These are phyloP conservation scores for Cricetomys ansorgei DNA, from an alignment of 2,113 vertebrate genomes.

Conservation along the genomic window DNA sequence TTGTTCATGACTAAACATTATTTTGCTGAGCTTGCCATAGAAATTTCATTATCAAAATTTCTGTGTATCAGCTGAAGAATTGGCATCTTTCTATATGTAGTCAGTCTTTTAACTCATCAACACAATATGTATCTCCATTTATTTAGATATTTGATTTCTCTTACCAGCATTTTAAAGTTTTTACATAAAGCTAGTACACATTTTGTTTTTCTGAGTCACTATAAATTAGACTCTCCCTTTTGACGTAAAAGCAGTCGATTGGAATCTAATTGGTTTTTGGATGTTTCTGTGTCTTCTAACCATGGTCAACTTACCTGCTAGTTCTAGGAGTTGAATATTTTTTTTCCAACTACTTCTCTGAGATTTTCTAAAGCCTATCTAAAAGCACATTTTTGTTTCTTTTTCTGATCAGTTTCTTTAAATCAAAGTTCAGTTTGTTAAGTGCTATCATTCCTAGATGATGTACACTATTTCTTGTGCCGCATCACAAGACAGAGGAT, in stretches of 20 bases:
- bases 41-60: neutral
- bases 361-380: neutral
- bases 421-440: neutral
- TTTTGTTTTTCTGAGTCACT: neutral
- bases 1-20: neutral
- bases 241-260: neutral
- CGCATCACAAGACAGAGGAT: neutral
- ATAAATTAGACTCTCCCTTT: neutral
- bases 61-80: neutral
- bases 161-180: slow-evolving; percentile 22
- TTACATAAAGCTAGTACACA: neutral
- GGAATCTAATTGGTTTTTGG: neutral
- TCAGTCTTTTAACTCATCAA: neutral
- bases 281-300: neutral
- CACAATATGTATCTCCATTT: neutral
- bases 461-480: neutral
- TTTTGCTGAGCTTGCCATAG: neutral
- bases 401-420: neutral
- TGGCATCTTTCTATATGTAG: neutral
- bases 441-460: neutral
- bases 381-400: neutral
- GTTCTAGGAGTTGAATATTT: neutral
- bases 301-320: neutral
- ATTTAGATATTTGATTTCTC: slow-evolving; percentile 39
- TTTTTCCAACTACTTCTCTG: neutral